Conservation (phyloP, 1,140 invertebrate species). For the Sminthurinus signatus region DNA sequence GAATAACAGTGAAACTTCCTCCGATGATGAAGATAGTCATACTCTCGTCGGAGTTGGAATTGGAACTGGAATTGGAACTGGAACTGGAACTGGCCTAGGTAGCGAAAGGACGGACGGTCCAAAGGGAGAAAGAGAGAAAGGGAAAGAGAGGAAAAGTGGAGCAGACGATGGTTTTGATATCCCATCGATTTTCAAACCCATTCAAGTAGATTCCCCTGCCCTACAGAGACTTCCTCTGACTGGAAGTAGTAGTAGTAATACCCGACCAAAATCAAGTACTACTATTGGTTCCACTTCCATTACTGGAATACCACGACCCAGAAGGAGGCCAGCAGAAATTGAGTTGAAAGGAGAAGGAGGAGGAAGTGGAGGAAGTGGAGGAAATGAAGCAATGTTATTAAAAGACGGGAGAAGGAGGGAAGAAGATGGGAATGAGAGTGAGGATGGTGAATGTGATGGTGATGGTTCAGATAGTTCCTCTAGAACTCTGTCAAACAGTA, state of each 20-base stretch:
- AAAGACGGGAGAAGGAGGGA: background rate
- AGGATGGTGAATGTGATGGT: slow-evolving; percentile 21
- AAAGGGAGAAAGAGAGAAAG: background rate
- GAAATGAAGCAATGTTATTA: too few relatives aligned
- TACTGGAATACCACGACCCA: too few relatives aligned
- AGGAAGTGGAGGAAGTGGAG: background rate
- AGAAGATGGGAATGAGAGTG: slow-evolving; percentile 8
- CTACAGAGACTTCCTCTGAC: slow-evolving; percentile 13
- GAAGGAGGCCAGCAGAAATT: too few relatives aligned
- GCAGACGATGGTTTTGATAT: slow-evolving; percentile 20
- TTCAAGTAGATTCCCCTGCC: slow-evolving; percentile 32
- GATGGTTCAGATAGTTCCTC: slow-evolving; percentile 26
- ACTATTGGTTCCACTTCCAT: too few relatives aligned
- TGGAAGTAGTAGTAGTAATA: too few relatives aligned
- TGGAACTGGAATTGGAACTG: background rate
- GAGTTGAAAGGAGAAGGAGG: background rate
- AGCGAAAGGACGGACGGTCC: background rate
- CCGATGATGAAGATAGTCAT: too few relatives aligned
- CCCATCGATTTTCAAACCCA: slow-evolving; percentile 35
- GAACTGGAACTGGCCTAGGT: background rate
- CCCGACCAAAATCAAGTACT: too few relatives aligned
- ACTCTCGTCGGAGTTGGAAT: too few relatives aligned
- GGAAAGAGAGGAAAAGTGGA: background rate
- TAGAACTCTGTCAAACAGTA: slow-evolving; percentile 28
- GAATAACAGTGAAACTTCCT: background rate